Conservation (phyloP, 2,888 invertebrate genomes). For the Nomada fucata region DNA sequence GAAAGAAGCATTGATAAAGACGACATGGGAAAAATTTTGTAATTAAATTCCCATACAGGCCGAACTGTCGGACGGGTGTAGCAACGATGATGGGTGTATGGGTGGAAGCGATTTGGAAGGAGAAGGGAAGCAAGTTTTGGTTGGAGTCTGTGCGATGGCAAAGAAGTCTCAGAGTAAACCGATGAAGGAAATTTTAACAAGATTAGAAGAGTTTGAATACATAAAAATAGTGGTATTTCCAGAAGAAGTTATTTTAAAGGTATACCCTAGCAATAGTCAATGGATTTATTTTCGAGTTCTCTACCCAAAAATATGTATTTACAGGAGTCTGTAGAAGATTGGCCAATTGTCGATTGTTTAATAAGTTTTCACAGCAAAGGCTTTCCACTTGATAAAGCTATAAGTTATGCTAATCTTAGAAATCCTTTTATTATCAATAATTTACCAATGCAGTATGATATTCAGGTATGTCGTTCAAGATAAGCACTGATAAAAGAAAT, state of each 20-base stretch:
- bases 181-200: constrained; percentile 98
- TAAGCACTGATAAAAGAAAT: constrained; percentile 13
- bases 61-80: constrained; percentile 90
- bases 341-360: constrained; percentile 99
- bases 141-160: constrained; percentile 99
- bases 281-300: not conserved
- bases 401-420: constrained; percentile 96
- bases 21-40: not conserved
- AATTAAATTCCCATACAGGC: constrained; percentile 43
- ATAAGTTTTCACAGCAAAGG: constrained; percentile 99
- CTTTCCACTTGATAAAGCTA: constrained; percentile 99
- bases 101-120: constrained; percentile 85
- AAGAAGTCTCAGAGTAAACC: constrained; percentile 99
- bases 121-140: constrained; percentile 94
- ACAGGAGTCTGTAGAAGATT: constrained; percentile 97
- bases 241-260: constrained; percentile 97
- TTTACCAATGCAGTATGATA: constrained; percentile 98
- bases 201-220: constrained; percentile 98
- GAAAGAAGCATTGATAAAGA: not conserved
- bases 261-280: constrained; percentile 78
- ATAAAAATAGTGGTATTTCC: constrained; percentile 97
- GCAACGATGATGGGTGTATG: constrained; percentile 86
- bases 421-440: constrained; percentile 99
- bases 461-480: constrained; percentile 88
- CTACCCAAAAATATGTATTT: not conserved